Percentiles rank a stretch among this genome's conserved stretches.
Evolutionary conservation across 2,113 vertebrate species (phyloP).

Genomic region (Sardina pilchardus): DNA sequence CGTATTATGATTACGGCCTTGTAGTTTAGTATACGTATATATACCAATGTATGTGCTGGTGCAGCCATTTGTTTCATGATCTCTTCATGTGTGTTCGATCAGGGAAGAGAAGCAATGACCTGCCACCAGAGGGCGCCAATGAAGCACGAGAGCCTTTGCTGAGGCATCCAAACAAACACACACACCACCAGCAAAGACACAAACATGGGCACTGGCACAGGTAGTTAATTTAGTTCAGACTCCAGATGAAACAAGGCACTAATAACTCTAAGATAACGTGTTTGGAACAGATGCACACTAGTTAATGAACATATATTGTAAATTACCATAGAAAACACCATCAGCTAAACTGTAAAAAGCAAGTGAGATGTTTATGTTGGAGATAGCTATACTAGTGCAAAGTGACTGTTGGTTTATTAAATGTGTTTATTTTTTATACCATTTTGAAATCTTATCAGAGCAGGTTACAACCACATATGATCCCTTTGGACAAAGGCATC

Average conservation of each 20-base stretch:
- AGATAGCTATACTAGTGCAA: neutral
- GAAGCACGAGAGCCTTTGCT: constrained; percentile 44
- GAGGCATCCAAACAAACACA: constrained; percentile 42
- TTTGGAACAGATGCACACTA: neutral
- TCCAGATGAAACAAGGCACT: neutral
- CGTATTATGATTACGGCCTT: too few relatives aligned
- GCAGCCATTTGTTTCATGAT: neutral
- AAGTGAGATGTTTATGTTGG: neutral
- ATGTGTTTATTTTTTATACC: too few relatives aligned
- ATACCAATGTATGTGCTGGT: neutral
- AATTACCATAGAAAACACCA: neutral
- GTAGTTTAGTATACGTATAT: too few relatives aligned
- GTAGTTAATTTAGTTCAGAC: constrained; percentile 3
- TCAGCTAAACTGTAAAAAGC: neutral
- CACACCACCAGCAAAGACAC: constrained; percentile 37
- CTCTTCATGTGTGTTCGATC: neutral
- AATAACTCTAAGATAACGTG: neutral
- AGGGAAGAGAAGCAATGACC: constrained; percentile 60
- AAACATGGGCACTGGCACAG: constrained; percentile 32
- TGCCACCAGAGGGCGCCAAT: constrained; percentile 46
- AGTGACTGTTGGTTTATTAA: neutral
- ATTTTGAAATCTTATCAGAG: too few relatives aligned
- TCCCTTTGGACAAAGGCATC: too few relatives aligned
- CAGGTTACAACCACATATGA: too few relatives aligned
- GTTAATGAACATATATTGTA: neutral